Conservation (phyloP, 2,113 vertebrate species). For the Bufo bufo region DNA sequence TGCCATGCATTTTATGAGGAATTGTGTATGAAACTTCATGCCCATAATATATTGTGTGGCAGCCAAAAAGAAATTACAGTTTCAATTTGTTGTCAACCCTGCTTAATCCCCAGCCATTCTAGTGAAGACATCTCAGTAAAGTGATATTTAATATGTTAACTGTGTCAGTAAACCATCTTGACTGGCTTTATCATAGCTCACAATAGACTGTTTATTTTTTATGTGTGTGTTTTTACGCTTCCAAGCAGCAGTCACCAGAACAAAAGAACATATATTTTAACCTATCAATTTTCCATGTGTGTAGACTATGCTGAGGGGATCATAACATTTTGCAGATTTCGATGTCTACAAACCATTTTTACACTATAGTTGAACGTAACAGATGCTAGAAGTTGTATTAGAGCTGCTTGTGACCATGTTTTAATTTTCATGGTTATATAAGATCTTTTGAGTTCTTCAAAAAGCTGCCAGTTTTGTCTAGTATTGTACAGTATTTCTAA, state of each 20-base stretch:
- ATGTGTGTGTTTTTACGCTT: not conserved
- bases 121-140: conserved; percentile 1
- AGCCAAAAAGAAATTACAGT: conserved; percentile 47
- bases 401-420: not conserved
- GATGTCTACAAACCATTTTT: not conserved
- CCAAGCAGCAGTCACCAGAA: not conserved
- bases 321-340: not conserved
- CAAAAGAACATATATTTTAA: not conserved
- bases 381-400: not conserved
- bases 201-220: not conserved
- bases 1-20: conserved; percentile 34
- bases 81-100: conserved; percentile 33
- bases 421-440: not conserved
- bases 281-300: not conserved
- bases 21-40: conserved; percentile 31
- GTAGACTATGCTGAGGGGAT: not conserved
- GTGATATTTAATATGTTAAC: conserved; percentile 17
- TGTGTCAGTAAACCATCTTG: conserved; percentile 22
- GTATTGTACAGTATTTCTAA: not conserved
- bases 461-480: not conserved
- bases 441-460: not conserved
- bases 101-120: conserved; percentile 29
- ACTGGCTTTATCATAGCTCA: not conserved
- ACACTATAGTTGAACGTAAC: not conserved
- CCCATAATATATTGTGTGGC: conserved; percentile 18